These are phyloP conservation scores for Sycophila sp. DNA, from an alignment of 1,140 invertebrate species.

Conservation along the genomic window DNA sequence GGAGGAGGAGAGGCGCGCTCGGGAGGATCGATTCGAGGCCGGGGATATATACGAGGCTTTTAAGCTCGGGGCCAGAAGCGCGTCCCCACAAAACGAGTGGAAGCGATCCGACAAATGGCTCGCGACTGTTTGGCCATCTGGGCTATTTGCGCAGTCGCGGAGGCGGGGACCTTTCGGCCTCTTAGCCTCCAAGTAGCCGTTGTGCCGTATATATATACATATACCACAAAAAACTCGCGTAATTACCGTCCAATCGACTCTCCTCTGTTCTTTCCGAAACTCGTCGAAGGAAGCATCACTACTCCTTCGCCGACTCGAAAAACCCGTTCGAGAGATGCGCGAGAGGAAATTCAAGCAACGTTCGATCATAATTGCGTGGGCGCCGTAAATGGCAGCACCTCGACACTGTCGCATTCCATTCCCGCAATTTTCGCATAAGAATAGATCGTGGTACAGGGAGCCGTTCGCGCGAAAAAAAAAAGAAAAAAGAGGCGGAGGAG, in stretches of 20 bases:
- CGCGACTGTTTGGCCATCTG: conserved; percentile 22
- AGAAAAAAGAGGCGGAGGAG: background rate
- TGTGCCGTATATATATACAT: too few relatives aligned
- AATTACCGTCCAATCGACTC: conserved; percentile 10
- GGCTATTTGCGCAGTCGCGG: too few relatives aligned
- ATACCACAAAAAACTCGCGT: too few relatives aligned
- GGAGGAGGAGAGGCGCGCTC: conserved; percentile 38
- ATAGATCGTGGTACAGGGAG: background rate
- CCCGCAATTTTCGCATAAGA: conserved; percentile 24
- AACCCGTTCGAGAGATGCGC: background rate
- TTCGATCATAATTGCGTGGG: too few relatives aligned
- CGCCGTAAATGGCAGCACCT: too few relatives aligned
- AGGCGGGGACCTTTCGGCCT: too few relatives aligned
- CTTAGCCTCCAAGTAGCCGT: too few relatives aligned
- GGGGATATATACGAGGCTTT: conserved; percentile 55
- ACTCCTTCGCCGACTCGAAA: background rate
- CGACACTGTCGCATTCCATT: conserved; percentile 26
- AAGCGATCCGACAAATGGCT: conserved; percentile 43
- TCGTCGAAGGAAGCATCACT: conserved; percentile 1
- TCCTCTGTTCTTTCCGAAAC: background rate
- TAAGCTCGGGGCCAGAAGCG: conserved; percentile 50
- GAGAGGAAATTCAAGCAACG: too few relatives aligned
- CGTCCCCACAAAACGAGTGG: conserved; percentile 11
- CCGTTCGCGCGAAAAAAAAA: background rate
- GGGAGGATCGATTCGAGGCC: conserved; percentile 53